Conservation (phyloP, 2,797 vertebrate species). For the Platyrinchus mystaceus region DNA sequence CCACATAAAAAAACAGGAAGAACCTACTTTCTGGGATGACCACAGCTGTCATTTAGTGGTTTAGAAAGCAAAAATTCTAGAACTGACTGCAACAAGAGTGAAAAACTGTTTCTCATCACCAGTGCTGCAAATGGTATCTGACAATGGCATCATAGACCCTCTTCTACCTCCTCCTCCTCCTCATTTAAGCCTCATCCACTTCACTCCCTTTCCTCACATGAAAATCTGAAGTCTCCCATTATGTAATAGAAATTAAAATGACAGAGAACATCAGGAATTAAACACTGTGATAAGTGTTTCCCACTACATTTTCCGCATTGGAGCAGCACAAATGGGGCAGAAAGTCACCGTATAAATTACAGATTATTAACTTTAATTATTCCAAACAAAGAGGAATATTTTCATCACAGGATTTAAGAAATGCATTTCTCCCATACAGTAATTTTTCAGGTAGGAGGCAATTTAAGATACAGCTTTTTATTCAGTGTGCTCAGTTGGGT, state of each 20-base stretch:
- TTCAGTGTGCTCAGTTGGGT: not conserved
- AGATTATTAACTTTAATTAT: slow-evolving; percentile 1
- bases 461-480: not conserved
- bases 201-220: not conserved
- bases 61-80: not conserved
- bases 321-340: not conserved
- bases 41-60: not conserved
- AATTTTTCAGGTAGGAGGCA: not conserved
- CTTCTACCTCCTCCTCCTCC: not conserved
- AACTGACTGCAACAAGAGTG: not conserved
- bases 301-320: fast-evolving
- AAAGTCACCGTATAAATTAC: not conserved
- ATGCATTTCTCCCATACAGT: not conserved
- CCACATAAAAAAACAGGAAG: not conserved
- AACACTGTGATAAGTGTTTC: not conserved
- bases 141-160: not conserved
- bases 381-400: not conserved
- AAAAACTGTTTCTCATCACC: not conserved
- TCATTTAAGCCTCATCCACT: not conserved
- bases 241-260: not conserved
- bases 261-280: not conserved
- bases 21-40: not conserved
- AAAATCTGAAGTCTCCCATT: not conserved
- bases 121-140: not conserved
- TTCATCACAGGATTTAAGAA: not conserved